Percentiles rank a stretch among this genome's conserved stretches.
phyloP scores from a whole-genome alignment of 2,797 vertebrate species.

The Falco berigora region DNA sequence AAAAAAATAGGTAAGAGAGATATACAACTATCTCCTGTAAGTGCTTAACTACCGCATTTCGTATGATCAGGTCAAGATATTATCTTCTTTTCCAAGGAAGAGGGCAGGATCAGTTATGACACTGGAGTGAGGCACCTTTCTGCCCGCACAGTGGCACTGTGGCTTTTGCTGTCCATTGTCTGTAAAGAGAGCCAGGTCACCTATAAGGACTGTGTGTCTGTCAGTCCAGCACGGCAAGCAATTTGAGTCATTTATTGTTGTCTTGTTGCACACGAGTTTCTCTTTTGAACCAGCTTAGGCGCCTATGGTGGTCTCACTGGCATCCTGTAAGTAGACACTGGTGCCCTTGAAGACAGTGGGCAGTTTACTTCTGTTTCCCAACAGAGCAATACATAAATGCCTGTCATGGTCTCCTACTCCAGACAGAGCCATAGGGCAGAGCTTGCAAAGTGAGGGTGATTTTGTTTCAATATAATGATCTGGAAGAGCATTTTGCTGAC shows the following conservation, averaged over 20 bases:
- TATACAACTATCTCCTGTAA: not conserved
- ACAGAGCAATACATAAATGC: not conserved
- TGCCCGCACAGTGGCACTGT: not conserved
- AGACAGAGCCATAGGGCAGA: not conserved
- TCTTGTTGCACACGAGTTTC: not conserved
- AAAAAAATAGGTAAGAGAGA: not conserved
- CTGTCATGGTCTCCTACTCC: not conserved
- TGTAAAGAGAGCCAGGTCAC: not conserved
- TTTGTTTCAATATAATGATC: not conserved
- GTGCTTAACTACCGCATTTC: not conserved
- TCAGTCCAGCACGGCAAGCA: not conserved
- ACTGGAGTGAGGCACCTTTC: not conserved
- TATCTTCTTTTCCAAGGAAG: not conserved
- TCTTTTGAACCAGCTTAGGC: not conserved
- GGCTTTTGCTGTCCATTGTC: not conserved
- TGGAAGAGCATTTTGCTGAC: not conserved
- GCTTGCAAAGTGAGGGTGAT: not conserved
- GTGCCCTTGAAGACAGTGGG: not conserved
- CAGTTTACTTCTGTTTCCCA: not conserved
- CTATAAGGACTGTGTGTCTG: not conserved
- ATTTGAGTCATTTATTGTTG: not conserved
- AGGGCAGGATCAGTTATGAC: not conserved
- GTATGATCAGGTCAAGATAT: not conserved
- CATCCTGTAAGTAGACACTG: not conserved
- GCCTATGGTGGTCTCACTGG: not conserved